phyloP scores from a whole-genome alignment of 2,797 vertebrate species.

The Coilia nasus region DNA sequence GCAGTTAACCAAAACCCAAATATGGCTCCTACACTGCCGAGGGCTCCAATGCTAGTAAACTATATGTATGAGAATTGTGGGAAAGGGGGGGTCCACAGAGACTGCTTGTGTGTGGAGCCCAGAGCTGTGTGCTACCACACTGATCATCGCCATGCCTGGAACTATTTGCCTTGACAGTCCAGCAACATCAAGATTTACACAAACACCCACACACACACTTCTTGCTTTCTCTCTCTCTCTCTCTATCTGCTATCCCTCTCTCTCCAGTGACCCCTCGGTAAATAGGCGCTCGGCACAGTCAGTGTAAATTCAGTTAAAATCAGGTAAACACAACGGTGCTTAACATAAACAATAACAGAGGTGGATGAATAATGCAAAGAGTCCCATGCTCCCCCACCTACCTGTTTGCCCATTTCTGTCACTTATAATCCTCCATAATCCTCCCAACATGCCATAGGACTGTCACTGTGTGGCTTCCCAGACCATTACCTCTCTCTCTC shows the following conservation, averaged over 20 bases:
- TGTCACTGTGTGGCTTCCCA: background rate
- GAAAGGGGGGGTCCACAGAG: too few species aligned
- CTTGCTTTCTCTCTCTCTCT: too few species aligned
- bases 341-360: constrained; percentile 10
- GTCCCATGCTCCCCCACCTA: background rate
- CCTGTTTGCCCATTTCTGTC: constrained; percentile 18
- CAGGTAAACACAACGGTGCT: background rate
- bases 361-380: background rate
- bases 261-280: background rate
- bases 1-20: too few species aligned
- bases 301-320: constrained; percentile 17
- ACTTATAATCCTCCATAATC: constrained; percentile 24
- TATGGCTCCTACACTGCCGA: too few species aligned
- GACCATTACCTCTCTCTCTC: constrained; percentile 31
- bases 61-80: too few species aligned
- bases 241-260: background rate
- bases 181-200: constrained; percentile 8
- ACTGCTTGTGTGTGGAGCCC: too few species aligned
- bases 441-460: constrained; percentile 20
- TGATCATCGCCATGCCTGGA: background rate
- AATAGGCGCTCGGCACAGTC: background rate
- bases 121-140: too few species aligned
- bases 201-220: too few species aligned
- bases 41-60: too few species aligned
- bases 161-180: background rate